Evolutionary conservation across 1,140 invertebrate species (phyloP).

Genomic region (Gerris buenoi): DNA sequence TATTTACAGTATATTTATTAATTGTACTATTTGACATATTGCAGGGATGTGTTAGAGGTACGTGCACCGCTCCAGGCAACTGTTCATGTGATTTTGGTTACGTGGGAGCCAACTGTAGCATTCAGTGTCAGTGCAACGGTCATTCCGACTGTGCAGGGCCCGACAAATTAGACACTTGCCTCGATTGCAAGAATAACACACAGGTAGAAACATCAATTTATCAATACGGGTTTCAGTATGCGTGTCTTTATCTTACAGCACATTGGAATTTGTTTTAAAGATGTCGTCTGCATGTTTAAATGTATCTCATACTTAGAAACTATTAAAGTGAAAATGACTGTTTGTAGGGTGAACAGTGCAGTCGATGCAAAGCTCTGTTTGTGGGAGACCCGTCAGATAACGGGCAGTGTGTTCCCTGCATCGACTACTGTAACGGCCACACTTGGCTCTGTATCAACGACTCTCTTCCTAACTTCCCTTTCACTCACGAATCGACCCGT

Average conservation of each 20-base stretch:
- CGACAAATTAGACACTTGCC: conserved; percentile 62
- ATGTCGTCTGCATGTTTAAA: no score
- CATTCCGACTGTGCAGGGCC: conserved; percentile 81
- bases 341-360: conserved; percentile 9
- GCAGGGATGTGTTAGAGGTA: conserved; percentile 78
- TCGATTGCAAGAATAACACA: conserved; percentile 82
- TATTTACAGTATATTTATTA: no score
- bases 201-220: no score
- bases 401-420: conserved; percentile 71
- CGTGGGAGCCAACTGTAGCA: conserved; percentile 83
- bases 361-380: conserved; percentile 67
- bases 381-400: conserved; percentile 81
- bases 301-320: no score
- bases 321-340: no score
- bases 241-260: no score
- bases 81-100: conserved; percentile 90
- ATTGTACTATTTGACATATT: no score
- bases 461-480: conserved; percentile 32
- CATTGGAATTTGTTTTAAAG: no score
- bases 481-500: conserved; percentile 11
- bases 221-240: no score
- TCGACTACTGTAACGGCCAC: conserved; percentile 79
- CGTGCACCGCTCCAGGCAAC: conserved; percentile 64
- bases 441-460: conserved; percentile 60
- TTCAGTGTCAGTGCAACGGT: conserved; percentile 85